Conservation (phyloP, 2,113 vertebrate species). For the Colistium nudipinnis region DNA sequence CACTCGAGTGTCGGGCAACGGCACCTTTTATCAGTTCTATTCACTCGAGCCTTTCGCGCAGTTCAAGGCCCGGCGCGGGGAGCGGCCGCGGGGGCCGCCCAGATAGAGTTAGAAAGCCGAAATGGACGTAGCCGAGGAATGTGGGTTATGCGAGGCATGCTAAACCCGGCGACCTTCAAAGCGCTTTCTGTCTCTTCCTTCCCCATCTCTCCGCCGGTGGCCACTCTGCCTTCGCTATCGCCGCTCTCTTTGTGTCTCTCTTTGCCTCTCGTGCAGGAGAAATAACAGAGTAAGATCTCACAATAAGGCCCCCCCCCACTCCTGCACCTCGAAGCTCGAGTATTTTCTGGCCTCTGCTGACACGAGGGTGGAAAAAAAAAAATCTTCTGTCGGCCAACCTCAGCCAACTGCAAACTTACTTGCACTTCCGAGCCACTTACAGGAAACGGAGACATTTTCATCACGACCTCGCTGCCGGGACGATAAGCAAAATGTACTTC, state of each 20-base stretch:
- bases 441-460: no score
- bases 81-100: no score
- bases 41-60: slow-evolving; percentile 7
- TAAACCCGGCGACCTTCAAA: slow-evolving; percentile 68
- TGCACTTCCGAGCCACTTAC: no score
- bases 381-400: no score
- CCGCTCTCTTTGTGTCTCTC: slow-evolving; percentile 5
- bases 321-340: neutral
- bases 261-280: neutral
- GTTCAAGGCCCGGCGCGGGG: slow-evolving; percentile 52
- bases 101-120: slow-evolving; percentile 62
- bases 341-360: neutral
- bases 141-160: slow-evolving; percentile 61
- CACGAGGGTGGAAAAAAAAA: no score
- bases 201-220: slow-evolving; percentile 31
- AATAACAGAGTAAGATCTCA: neutral
- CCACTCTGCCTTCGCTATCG: slow-evolving; percentile 21
- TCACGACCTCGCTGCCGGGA: no score
- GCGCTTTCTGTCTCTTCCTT: slow-evolving; percentile 27
- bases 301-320: neutral
- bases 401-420: neutral
- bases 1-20: neutral
- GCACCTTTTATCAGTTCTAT: slow-evolving; percentile 3
- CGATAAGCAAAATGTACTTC: no score
- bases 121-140: slow-evolving; percentile 60